phyloP scores from a whole-genome alignment of 2,797 vertebrate species.

The Alfaro cultratus region DNA sequence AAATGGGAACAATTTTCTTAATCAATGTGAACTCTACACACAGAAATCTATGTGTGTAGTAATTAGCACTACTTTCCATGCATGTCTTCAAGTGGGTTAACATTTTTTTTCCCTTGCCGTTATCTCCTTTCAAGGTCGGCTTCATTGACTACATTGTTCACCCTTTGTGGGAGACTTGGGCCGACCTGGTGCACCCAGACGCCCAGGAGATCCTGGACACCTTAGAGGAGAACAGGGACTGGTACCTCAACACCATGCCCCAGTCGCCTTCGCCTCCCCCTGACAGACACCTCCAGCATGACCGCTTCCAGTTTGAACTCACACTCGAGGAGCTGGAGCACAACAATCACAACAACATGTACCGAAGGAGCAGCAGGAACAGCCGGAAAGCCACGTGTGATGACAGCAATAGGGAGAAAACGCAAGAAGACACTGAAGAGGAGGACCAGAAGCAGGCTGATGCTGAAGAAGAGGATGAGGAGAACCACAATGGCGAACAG shows the following conservation, averaged over 20 bases:
- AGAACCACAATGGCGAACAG: constrained; percentile 67
- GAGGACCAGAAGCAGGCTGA: constrained; percentile 39
- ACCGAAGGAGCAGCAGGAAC: constrained; percentile 36
- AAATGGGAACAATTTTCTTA: not conserved
- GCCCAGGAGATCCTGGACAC: constrained; percentile 95
- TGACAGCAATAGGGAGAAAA: not conserved
- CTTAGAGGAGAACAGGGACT: constrained; percentile 94
- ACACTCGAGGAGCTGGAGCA: constrained; percentile 88
- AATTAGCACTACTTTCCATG: not conserved
- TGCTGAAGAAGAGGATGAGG: constrained; percentile 48
- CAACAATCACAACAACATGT: constrained; percentile 72
- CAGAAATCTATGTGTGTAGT: not conserved
- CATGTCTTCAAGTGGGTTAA: not conserved
- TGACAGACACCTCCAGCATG: constrained; percentile 86
- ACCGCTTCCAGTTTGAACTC: constrained; percentile 95
- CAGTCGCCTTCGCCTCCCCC: constrained; percentile 92
- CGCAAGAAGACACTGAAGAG: not conserved
- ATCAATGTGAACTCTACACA: not conserved
- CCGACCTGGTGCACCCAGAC: constrained; percentile 92
- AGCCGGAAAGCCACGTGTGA: constrained; percentile 5
- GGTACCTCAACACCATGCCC: constrained; percentile 95
- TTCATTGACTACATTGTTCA: constrained; percentile 97
- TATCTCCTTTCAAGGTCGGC: constrained; percentile 82
- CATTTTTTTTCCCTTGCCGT: not conserved
- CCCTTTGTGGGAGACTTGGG: constrained; percentile 96